Percentiles rank a stretch among this genome's conserved stretches.
Evolutionary conservation across 2,797 vertebrate species (phyloP).

Genomic region (Esox masquinongy): DNA sequence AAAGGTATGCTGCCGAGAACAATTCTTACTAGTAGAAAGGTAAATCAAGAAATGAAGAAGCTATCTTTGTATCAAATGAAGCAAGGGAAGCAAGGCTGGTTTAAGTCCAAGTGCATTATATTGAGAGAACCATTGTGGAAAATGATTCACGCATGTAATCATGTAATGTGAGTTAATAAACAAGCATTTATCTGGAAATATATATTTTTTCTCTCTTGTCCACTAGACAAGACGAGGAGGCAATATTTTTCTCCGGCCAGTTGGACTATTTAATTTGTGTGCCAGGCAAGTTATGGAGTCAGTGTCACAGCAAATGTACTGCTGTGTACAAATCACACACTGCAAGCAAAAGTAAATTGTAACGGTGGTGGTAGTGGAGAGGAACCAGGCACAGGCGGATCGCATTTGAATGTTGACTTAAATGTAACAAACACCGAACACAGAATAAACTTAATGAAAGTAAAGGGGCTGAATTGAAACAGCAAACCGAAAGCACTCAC

Average conservation of each 20-base stretch:
- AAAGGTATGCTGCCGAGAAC: conserved; percentile 43
- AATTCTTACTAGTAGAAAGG: conserved; percentile 17
- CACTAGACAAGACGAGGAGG: background rate
- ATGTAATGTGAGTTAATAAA: background rate
- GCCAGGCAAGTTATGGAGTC: conserved; percentile 41
- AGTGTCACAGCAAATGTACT: conserved; percentile 10
- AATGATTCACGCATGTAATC: background rate
- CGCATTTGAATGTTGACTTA: too few relatives aligned
- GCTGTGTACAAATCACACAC: conserved; percentile 34
- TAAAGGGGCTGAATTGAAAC: too few relatives aligned
- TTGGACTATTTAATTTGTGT: conserved; percentile 57
- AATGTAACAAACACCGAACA: too few relatives aligned
- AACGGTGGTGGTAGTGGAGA: too few relatives aligned
- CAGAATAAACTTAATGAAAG: too few relatives aligned
- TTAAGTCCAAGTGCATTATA: background rate
- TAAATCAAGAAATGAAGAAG: conserved; percentile 12
- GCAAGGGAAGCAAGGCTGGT: background rate
- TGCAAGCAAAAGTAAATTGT: conserved; percentile 54
- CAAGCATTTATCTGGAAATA: background rate
- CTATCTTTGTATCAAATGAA: background rate
- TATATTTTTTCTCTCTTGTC: background rate
- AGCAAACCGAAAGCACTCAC: too few relatives aligned
- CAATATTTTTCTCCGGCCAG: conserved; percentile 50
- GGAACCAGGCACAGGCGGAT: too few relatives aligned
- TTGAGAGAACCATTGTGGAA: background rate